These are phyloP conservation scores for Macrosteles quadrilineatus DNA, from an alignment of 1,140 invertebrate genomes.

Conservation along the genomic window DNA sequence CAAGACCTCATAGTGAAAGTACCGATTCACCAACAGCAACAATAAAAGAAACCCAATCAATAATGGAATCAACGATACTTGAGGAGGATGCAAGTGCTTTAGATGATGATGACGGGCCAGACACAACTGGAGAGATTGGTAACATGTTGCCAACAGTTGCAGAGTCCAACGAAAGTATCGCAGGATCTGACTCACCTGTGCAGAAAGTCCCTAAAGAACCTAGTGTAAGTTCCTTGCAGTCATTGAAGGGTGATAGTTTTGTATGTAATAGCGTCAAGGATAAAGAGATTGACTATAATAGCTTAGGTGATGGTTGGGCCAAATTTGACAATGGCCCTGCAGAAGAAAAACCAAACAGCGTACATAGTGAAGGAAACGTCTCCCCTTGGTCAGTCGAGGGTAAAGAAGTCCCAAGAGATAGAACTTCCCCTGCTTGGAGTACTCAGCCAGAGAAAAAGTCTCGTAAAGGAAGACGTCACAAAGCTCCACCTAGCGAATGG, in stretches of 20 bases:
- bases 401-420: slow-evolving; percentile 60
- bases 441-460: slow-evolving; percentile 35
- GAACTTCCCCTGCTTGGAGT: slow-evolving; percentile 40
- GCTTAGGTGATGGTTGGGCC: slow-evolving; percentile 47
- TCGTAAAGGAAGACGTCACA: slow-evolving; percentile 40
- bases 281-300: slow-evolving; percentile 12
- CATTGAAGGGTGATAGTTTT: slow-evolving; percentile 14
- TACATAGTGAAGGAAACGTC: slow-evolving; percentile 56
- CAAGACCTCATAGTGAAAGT: slow-evolving; percentile 43
- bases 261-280: slow-evolving; percentile 8
- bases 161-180: slow-evolving; percentile 32
- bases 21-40: slow-evolving; percentile 44
- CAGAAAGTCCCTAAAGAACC: slow-evolving; percentile 22
- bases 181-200: slow-evolving; percentile 20
- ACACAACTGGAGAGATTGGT: slow-evolving; percentile 32
- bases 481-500: slow-evolving; percentile 36
- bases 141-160: slow-evolving; percentile 26
- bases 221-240: slow-evolving; percentile 13
- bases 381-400: slow-evolving; percentile 78
- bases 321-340: slow-evolving; percentile 53
- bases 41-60: slow-evolving; percentile 43
- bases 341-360: slow-evolving; percentile 49
- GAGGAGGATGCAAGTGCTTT: slow-evolving; percentile 44
- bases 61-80: slow-evolving; percentile 45
- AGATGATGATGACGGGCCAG: slow-evolving; percentile 38